Evolutionary conservation across 1,140 invertebrate genomes (phyloP).

Genomic region (Ruditapes philippinarum): DNA sequence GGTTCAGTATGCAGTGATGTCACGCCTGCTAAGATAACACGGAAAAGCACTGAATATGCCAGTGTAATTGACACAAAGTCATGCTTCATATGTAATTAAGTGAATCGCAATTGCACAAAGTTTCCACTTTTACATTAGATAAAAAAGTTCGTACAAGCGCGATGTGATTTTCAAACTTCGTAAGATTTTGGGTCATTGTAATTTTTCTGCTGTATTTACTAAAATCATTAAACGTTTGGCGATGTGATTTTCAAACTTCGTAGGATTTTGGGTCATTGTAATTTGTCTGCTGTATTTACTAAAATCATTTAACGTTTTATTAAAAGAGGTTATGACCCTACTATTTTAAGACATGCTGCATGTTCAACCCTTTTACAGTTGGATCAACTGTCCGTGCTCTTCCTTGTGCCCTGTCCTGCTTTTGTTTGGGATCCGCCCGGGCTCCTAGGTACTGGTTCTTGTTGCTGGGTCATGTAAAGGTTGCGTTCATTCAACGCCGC

Average conservation of each 20-base stretch:
- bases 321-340: too few relatives aligned
- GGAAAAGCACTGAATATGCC: too few relatives aligned
- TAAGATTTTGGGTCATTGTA: too few relatives aligned
- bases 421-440: too few relatives aligned
- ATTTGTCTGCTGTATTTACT: slow-evolving; percentile 9
- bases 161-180: slow-evolving; percentile 59
- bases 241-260: too few relatives aligned
- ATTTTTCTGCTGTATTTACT: too few relatives aligned
- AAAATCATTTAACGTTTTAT: too few relatives aligned
- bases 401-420: too few relatives aligned
- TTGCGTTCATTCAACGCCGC: background rate
- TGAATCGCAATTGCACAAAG: background rate
- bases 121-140: background rate
- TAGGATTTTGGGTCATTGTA: slow-evolving; percentile 59
- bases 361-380: too few relatives aligned
- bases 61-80: background rate
- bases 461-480: slow-evolving; percentile 34
- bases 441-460: slow-evolving; percentile 54
- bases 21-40: background rate
- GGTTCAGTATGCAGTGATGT: background rate
- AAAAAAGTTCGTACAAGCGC: background rate
- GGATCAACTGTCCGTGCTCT: too few relatives aligned
- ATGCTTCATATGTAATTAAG: background rate
- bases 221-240: too few relatives aligned
- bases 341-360: too few relatives aligned